Conservation (phyloP, 2,888 invertebrate genomes). For the Leistus spinibarbis region DNA sequence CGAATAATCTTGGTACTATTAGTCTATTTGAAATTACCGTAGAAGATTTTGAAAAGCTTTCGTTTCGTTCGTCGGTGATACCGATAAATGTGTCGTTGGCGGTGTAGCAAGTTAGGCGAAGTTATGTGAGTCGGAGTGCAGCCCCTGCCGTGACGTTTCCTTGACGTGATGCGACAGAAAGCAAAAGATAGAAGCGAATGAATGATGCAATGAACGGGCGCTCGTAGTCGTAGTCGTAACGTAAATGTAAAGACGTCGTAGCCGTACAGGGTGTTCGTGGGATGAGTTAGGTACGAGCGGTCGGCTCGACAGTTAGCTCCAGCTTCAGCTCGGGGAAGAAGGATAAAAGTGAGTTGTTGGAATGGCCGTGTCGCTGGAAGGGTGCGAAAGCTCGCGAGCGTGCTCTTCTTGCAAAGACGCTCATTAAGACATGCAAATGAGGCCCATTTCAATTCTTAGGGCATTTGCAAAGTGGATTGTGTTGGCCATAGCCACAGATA, state of each 20-base stretch:
- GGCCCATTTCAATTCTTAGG: conserved; percentile 56
- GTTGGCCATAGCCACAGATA: conserved; percentile 48
- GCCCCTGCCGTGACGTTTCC: neutral
- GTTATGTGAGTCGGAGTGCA: neutral
- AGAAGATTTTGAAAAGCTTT: too few relatives aligned
- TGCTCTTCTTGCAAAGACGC: conserved; percentile 55
- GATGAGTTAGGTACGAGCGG: neutral
- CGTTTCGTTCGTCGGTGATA: neutral
- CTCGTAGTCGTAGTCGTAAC: neutral
- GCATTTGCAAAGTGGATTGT: conserved; percentile 55
- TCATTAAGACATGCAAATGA: conserved; percentile 58
- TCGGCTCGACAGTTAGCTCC: conserved; percentile 45
- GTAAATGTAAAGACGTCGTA: neutral
- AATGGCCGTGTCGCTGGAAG: conserved; percentile 47
- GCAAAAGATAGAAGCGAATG: neutral
- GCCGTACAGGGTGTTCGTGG: neutral
- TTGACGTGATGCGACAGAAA: neutral
- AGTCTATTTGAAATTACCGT: too few relatives aligned
- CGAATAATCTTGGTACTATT: too few relatives aligned
- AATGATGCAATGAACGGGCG: neutral
- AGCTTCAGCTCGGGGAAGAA: conserved; percentile 42
- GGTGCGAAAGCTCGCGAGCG: conserved; percentile 49
- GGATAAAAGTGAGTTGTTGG: conserved; percentile 53
- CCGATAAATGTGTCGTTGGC: neutral
- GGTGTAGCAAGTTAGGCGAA: neutral